Percentiles rank a stretch among this genome's conserved stretches.
Evolutionary conservation across 2,113 vertebrate species (phyloP).

Genomic region (Steatornis caripensis): DNA sequence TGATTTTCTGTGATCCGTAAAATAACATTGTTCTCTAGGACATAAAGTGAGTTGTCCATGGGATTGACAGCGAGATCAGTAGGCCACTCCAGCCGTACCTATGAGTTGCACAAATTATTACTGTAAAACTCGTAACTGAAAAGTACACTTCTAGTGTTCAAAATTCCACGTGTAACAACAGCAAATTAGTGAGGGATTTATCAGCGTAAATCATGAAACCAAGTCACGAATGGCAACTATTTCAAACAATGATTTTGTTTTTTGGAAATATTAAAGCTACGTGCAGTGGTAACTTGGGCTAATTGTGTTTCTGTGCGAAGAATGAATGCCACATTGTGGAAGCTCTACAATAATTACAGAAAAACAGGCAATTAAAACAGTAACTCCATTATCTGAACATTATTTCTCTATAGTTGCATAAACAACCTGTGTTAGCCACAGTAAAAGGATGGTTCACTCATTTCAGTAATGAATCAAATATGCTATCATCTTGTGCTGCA

Average conservation of each 20-base stretch:
- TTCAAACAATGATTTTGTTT: slow-evolving; percentile 45
- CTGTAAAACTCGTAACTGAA: slow-evolving; percentile 53
- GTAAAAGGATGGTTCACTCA: not conserved
- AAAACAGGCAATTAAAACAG: slow-evolving; percentile 66
- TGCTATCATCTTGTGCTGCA: not conserved
- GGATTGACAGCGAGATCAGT: slow-evolving; percentile 98
- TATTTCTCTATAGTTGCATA: slow-evolving; percentile 34
- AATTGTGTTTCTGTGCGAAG: slow-evolving; percentile 51
- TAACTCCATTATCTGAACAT: slow-evolving; percentile 53
- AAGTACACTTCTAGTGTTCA: slow-evolving; percentile 59
- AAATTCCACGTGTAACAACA: slow-evolving; percentile 58
- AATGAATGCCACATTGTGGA: slow-evolving; percentile 43
- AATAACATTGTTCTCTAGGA: slow-evolving; percentile 98
- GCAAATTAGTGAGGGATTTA: slow-evolving; percentile 61
- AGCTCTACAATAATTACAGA: slow-evolving; percentile 63
- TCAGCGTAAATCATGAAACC: slow-evolving; percentile 44
- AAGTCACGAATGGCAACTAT: slow-evolving; percentile 31
- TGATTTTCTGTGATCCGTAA: slow-evolving; percentile 98
- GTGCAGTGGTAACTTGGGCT: slow-evolving; percentile 31
- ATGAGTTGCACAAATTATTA: slow-evolving; percentile 56
- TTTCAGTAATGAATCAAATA: not conserved
- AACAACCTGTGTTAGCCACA: slow-evolving; percentile 39
- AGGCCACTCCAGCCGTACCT: slow-evolving; percentile 98
- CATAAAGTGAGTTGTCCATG: slow-evolving; percentile 98
- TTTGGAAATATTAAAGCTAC: slow-evolving; percentile 32